Evolutionary conservation across 2,888 invertebrate species (phyloP).

Genomic region (Salticus scenicus): DNA sequence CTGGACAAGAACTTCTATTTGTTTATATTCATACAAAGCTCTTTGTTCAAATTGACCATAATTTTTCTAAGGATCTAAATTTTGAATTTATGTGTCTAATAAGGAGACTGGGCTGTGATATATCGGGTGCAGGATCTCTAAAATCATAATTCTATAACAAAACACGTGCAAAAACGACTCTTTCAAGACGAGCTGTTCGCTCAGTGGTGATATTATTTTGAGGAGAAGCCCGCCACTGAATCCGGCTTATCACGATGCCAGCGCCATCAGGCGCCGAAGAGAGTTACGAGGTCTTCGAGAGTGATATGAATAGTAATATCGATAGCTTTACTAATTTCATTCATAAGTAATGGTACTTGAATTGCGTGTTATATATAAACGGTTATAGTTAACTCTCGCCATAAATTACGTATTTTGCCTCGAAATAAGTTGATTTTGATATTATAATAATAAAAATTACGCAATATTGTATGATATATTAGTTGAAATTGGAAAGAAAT

Average conservation of each 20-base stretch:
- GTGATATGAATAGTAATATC: constrained; percentile 29
- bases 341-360: constrained; percentile 44
- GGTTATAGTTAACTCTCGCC: not conserved
- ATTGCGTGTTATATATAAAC: not conserved
- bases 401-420: too few species aligned
- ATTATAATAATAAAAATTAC: too few species aligned
- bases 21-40: too few species aligned
- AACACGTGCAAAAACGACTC: constrained; percentile 52
- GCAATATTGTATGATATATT: too few species aligned
- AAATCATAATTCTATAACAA: not conserved
- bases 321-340: constrained; percentile 22
- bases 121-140: not conserved
- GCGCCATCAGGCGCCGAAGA: constrained; percentile 29
- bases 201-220: constrained; percentile 25
- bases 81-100: too few species aligned
- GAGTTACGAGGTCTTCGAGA: not conserved
- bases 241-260: constrained; percentile 10
- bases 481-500: too few species aligned
- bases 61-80: too few species aligned
- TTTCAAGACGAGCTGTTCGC: constrained; percentile 32
- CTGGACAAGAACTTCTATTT: too few species aligned
- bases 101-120: not conserved
- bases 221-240: constrained; percentile 48
- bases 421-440: too few species aligned
- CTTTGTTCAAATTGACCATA: too few species aligned